Conservation (phyloP, 2,797 vertebrate species). For the Alca torda region DNA sequence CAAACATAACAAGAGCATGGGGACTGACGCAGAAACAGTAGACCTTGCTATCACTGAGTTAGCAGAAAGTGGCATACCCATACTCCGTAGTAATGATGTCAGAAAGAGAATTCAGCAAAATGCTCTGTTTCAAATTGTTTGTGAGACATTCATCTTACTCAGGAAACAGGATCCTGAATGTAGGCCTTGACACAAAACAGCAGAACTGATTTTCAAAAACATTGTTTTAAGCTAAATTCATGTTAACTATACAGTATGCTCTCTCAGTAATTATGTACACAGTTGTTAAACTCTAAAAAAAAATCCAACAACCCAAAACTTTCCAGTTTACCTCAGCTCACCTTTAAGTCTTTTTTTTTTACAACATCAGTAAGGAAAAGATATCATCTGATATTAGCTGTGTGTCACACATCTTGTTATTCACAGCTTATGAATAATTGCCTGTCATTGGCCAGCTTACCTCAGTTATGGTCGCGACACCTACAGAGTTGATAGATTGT, state of each 20-base stretch:
- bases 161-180: neutral
- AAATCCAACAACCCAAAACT: neutral
- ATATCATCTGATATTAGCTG: neutral
- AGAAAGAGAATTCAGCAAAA: neutral
- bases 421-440: constrained; percentile 39
- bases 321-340: neutral
- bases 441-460: neutral
- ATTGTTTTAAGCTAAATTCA: neutral
- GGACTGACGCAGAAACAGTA: neutral
- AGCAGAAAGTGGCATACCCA: neutral
- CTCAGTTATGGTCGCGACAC: neutral
- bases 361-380: neutral
- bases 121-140: neutral
- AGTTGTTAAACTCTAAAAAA: neutral
- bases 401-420: neutral
- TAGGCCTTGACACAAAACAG: neutral
- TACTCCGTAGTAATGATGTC: neutral
- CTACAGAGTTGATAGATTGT: constrained; percentile 13
- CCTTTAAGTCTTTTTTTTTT: neutral
- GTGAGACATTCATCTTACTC: neutral
- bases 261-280: neutral
- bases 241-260: neutral
- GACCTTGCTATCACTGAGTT: neutral
- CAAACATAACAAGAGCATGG: neutral
- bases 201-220: neutral